Percentiles rank a stretch among this genome's conserved stretches.
phyloP scores from a whole-genome alignment of 2,113 vertebrate genomes.

The Cnemophilus loriae region DNA sequence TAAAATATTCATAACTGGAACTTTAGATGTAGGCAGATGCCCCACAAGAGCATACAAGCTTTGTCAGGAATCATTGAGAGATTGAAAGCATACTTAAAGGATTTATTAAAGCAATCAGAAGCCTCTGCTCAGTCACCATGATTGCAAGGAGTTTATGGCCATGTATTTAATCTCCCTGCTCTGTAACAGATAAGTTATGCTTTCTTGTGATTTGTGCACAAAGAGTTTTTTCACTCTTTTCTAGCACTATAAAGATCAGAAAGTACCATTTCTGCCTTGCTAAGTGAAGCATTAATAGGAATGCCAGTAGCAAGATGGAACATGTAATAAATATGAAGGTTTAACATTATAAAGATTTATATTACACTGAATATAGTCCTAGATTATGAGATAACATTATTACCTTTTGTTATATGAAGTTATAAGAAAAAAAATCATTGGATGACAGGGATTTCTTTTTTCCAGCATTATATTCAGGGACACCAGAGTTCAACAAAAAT shows the following conservation, averaged over 20 bases:
- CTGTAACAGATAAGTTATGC: slow-evolving; percentile 65
- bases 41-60: slow-evolving; percentile 60
- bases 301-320: slow-evolving; percentile 53
- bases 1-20: slow-evolving; percentile 71
- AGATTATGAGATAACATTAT: slow-evolving; percentile 49
- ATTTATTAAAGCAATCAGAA: slow-evolving; percentile 75
- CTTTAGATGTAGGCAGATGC: slow-evolving; percentile 62
- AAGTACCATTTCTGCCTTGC: slow-evolving; percentile 57
- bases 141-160: slow-evolving; percentile 70
- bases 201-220: slow-evolving; percentile 68
- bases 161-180: slow-evolving; percentile 68
- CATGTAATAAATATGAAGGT: slow-evolving; percentile 61
- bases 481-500: neutral
- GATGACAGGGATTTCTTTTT: neutral
- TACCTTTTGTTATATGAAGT: slow-evolving; percentile 44
- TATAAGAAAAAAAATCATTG: slow-evolving; percentile 13
- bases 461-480: neutral
- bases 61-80: slow-evolving; percentile 65
- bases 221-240: slow-evolving; percentile 68
- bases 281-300: slow-evolving; percentile 58
- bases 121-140: slow-evolving; percentile 54
- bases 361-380: neutral
- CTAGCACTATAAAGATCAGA: slow-evolving; percentile 5
- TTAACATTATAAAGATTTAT: slow-evolving; percentile 59
- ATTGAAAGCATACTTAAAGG: slow-evolving; percentile 70